A percentile compares a stretch with the other conserved stretches of the same genome.
These are phyloP conservation scores for Dysmachus trigonus DNA, from an alignment of 2,888 invertebrate species.

Conservation along the genomic window DNA sequence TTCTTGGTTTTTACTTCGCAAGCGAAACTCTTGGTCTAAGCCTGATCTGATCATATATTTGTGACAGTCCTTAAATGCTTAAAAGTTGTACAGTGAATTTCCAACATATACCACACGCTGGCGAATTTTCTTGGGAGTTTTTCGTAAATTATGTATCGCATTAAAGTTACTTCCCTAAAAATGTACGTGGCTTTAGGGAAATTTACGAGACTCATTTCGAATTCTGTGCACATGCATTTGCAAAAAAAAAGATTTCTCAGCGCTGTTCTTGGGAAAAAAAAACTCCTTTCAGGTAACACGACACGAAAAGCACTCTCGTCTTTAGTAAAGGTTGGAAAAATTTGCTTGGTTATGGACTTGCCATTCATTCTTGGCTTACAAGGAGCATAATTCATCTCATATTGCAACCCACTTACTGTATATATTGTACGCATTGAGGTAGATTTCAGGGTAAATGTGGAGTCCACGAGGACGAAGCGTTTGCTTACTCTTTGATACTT, in stretches of 20 bases:
- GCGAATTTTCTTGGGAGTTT: not conserved
- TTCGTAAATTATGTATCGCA: not conserved
- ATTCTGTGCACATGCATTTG: constrained; percentile 1
- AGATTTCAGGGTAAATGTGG: not conserved
- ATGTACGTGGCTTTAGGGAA: not conserved
- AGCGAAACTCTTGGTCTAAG: not conserved
- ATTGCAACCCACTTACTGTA: not conserved
- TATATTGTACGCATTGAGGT: not conserved
- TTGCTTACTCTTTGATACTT: not conserved
- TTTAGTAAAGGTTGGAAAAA: not conserved
- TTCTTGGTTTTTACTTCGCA: not conserved
- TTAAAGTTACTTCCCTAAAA: not conserved
- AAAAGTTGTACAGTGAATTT: not conserved
- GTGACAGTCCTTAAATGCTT: not conserved
- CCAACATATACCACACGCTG: not conserved
- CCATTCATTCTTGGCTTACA: not conserved
- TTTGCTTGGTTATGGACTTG: not conserved
- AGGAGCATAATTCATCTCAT: not conserved
- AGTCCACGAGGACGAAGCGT: not conserved
- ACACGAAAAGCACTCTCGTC: not conserved
- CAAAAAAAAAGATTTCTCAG: not conserved
- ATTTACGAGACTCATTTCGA: not conserved
- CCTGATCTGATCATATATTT: not conserved
- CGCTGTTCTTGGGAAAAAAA: not conserved
- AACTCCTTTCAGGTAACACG: not conserved